phyloP scores from a whole-genome alignment of 2,113 vertebrate genomes.

The Gopherus flavomarginatus region DNA sequence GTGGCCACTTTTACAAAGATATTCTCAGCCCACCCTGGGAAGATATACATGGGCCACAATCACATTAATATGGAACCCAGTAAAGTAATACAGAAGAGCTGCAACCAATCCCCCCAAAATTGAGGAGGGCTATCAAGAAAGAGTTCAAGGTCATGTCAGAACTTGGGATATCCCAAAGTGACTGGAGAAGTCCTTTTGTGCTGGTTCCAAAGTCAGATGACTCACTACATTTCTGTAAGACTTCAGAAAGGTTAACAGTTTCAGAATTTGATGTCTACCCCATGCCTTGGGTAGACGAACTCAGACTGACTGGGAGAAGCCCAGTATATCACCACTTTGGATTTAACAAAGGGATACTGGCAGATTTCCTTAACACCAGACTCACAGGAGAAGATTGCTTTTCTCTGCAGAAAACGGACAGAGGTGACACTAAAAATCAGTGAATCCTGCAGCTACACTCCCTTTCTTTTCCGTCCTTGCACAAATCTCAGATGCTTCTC shows the following conservation, averaged over 20 bases:
- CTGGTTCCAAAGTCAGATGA: neutral
- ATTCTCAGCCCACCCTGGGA: neutral
- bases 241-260: no score
- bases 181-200: neutral
- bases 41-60: neutral
- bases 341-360: neutral
- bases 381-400: neutral
- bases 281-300: neutral
- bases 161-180: neutral
- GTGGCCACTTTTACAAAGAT: no score
- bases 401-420: neutral
- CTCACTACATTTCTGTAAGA: neutral
- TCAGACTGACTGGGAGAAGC: neutral
- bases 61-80: neutral
- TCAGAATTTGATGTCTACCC: no score
- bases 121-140: neutral
- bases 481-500: neutral
- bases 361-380: neutral
- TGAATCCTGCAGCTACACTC: neutral
- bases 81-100: neutral
- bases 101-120: neutral
- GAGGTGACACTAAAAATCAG: neutral
- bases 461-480: neutral
- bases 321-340: no score
- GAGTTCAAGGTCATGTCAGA: neutral